phyloP scores from a whole-genome alignment of 2,888 invertebrate genomes.

The Hyposoter didymator region DNA sequence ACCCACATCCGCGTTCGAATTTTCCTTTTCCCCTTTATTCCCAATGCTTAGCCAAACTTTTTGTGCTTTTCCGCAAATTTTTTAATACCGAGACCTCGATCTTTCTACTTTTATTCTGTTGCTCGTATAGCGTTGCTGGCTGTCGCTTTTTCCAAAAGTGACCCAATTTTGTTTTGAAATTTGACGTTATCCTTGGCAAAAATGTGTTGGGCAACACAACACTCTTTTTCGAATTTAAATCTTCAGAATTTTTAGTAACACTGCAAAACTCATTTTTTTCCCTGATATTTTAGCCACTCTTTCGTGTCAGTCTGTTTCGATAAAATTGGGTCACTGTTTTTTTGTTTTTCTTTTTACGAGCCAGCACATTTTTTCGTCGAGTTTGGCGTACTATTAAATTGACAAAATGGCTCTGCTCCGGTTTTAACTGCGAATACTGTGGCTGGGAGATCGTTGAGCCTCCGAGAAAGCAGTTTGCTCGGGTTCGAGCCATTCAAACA shows the following conservation, averaged over 20 bases:
- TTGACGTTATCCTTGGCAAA: background rate
- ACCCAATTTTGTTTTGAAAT: background rate
- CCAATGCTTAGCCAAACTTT: background rate
- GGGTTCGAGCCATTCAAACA: slow-evolving; percentile 1
- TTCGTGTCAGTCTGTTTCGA: background rate
- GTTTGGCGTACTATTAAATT: slow-evolving; percentile 29
- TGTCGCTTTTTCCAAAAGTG: background rate
- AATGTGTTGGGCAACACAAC: too few species aligned
- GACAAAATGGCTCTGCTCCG: slow-evolving; percentile 27
- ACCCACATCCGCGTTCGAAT: slow-evolving; percentile 39
- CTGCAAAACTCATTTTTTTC: background rate
- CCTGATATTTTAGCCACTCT: background rate
- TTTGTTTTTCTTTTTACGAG: background rate
- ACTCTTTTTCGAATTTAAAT: background rate
- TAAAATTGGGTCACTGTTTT: background rate
- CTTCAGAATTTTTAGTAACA: background rate
- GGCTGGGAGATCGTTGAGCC: slow-evolving; percentile 3
- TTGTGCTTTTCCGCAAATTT: background rate
- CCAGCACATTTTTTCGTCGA: slow-evolving; percentile 13
- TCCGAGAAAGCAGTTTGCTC: slow-evolving; percentile 24
- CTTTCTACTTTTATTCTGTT: background rate
- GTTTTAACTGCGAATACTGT: slow-evolving; percentile 38
- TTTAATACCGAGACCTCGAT: background rate
- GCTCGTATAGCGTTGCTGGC: background rate
- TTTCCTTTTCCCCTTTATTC: background rate